Conservation (phyloP, 2,113 vertebrate genomes). For the Aphyosemion australe region DNA sequence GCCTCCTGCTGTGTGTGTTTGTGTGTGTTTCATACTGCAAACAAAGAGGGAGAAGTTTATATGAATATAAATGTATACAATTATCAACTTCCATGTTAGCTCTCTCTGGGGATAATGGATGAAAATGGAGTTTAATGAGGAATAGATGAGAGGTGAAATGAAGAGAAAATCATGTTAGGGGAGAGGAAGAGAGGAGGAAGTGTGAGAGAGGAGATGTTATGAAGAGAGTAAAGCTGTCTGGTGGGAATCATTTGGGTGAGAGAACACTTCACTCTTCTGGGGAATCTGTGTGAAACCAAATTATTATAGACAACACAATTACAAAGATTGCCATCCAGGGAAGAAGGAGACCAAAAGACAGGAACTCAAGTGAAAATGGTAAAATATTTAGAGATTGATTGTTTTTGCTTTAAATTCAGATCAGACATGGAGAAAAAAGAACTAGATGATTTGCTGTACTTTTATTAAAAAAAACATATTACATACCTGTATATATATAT, state of each 20-base stretch:
- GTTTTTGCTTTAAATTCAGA: conserved; percentile 35
- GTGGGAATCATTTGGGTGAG: conserved; percentile 53
- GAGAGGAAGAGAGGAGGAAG: conserved; percentile 2
- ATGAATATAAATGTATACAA: conserved; percentile 36
- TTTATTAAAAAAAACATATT: too few species aligned
- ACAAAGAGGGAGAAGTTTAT: not conserved
- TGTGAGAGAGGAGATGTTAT: conserved; percentile 10
- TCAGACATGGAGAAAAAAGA: not conserved
- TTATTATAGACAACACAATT: conserved; percentile 57
- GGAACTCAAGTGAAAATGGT: conserved; percentile 43
- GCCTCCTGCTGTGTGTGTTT: not conserved
- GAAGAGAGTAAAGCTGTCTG: conserved; percentile 44
- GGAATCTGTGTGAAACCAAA: conserved; percentile 58
- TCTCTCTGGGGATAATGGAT: conserved; percentile 20
- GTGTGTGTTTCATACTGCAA: too few species aligned
- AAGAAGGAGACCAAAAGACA: conserved; percentile 8
- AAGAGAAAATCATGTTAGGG: conserved; percentile 46
- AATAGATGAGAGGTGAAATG: conserved; percentile 39
- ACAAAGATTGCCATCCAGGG: conserved; percentile 9
- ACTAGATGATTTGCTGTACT: not conserved
- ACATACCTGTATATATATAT: too few species aligned
- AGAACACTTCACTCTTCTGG: conserved; percentile 54
- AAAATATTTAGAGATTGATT: conserved; percentile 34
- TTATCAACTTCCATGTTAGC: conserved; percentile 33
- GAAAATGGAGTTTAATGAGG: conserved; percentile 43